Evolutionary conservation across 2,888 invertebrate species (phyloP), one percentile per base, ranked within the genome.

Genomic region (Galeopsomyia nigrocyanea): DNA sequence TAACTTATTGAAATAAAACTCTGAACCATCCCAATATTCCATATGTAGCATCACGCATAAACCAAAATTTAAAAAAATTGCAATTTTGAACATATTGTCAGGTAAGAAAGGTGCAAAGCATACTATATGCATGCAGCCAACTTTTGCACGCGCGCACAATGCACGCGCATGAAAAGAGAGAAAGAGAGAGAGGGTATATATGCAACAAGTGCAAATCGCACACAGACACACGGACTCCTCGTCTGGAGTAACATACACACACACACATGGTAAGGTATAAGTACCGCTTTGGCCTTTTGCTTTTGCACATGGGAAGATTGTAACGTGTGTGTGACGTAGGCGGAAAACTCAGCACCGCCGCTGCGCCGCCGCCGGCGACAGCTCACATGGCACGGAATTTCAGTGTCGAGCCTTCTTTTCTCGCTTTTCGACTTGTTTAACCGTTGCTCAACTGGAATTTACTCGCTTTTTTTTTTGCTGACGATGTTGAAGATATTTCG

Each of bases 201-300:
- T 64, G 64, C 64, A 64, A 70, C 64, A 64, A 64, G 64, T 64
- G 51, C 58, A 63, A 58, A 66, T 58, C 51, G 69, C 51, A 46
- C 17, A 14, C 53, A 26, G 14, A 39, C 10, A 39, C 7, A 39
- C 26, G 22, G 22, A 60, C 51, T 66, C 57, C 58, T 31, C 47
- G 22, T 16, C 26, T 14, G 26, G 2, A 26, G 56, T 13, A n/a
- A 56, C 26, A 21, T 31, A 17, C 17, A 49, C 46, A 17, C 47
- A 17, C 6, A n/a, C 17, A 39, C 57, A 55, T 19, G 17, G n/a
- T 31, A 26, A 26, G 10, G 9, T 13, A 21, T 46, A 39, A 31
- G n/a, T n/a, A 51, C 31, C 9, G 31, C 39, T 39, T 39, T 39
- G 39, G 39, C 10, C 39, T 26, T 5, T n/a, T 31, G 31, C 7